Percentiles rank a stretch among this genome's conserved stretches.
Evolutionary conservation across 2,797 vertebrate genomes (phyloP).

Genomic region (Epinephelus malabaricus): DNA sequence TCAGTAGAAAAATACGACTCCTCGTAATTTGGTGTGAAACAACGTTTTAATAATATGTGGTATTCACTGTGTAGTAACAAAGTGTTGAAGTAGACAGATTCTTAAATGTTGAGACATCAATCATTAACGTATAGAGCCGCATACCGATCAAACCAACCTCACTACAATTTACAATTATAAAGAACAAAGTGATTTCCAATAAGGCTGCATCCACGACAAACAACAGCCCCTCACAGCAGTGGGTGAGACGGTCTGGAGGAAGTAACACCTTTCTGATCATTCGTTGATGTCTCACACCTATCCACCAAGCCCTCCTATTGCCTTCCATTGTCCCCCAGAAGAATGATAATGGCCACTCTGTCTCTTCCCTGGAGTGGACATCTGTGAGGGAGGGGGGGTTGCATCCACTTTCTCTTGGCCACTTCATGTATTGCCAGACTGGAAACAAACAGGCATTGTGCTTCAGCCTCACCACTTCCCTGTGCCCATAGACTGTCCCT

Average conservation of each 20-base stretch:
- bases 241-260: slow-evolving; percentile 55
- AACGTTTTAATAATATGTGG: not conserved
- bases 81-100: not conserved
- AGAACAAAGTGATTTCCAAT: not conserved
- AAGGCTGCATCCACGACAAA: not conserved
- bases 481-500: slow-evolving; percentile 63
- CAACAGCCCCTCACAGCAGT: slow-evolving; percentile 27
- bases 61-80: not conserved
- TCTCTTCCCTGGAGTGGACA: slow-evolving; percentile 63
- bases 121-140: not conserved
- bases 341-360: slow-evolving; percentile 73
- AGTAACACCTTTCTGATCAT: slow-evolving; percentile 65
- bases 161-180: not conserved
- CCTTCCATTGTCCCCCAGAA: slow-evolving; percentile 62
- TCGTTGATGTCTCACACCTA: slow-evolving; percentile 67
- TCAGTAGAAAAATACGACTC: not conserved
- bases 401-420: slow-evolving; percentile 71
- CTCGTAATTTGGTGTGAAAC: not conserved
- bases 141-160: not conserved
- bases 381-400: slow-evolving; percentile 56
- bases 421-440: slow-evolving; percentile 77
- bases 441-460: slow-evolving; percentile 84
- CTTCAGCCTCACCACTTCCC: slow-evolving; percentile 51
- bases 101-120: not conserved
- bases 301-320: slow-evolving; percentile 54